Evolutionary conservation across 2,113 vertebrate genomes (phyloP), one percentile per base, ranked within the genome.

Genomic region (Tenebrosternarchus preto): DNA sequence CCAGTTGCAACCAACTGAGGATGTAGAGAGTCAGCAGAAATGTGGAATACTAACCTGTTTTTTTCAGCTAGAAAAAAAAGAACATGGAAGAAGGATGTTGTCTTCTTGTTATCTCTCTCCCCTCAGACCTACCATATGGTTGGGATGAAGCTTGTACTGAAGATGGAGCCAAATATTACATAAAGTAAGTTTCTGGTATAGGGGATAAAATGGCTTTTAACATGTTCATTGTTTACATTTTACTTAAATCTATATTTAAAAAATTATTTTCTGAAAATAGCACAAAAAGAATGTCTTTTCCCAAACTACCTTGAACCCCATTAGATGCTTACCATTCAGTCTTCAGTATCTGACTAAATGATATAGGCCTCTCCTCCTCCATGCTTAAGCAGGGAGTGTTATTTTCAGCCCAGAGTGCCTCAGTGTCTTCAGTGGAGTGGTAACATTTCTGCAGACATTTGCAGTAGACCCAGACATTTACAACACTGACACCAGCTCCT

Each of bases 91-190:
- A 0, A 43, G 57, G 27, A 50, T 71, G 12, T 31, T 36, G 4
- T 22, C 2, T 69, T 19, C 46, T 20, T 70, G 5, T 64, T 27
- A 60, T 82, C 11, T 60, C 20, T 60, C 4, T 86, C 78, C 64
- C 82, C 76, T 8, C 82, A 95, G 96, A 91, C 92, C 93, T 95
- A 84, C 96, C 95, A 70, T 96, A 94, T 2, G 95, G 95, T 83
- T 97, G 93, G 95, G 95, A 98, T 85, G 95, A 97, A 91, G 95
- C 96, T 80, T 95, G 94, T 85, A 96, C 96, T 84, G 92, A 93
- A 88, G 95, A 96, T 64, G 96, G 95, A 84, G 93, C 93, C 85
- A 96, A 94, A 81, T 98, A 98, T 87, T 98, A 94, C 87, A 96
- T 97, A 92, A 96, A 98, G 96, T 98, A 92, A 95, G 96, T 95